Evolutionary conservation across 92 coral and sea anemone species (phyloP).

Genomic region (Zoanthus solanderi): DNA sequence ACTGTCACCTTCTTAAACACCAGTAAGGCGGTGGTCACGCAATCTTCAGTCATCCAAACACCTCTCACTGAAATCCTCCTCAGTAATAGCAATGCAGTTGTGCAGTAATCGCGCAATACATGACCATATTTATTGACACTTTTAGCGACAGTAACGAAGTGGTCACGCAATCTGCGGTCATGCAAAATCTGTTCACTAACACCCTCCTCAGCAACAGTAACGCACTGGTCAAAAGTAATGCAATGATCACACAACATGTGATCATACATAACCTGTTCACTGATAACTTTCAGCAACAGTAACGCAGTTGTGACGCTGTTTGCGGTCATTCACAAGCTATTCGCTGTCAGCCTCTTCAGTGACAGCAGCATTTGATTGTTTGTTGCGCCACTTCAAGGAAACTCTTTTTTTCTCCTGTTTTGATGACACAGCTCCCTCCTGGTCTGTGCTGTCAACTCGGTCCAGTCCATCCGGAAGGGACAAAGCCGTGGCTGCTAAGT

Average conservation of each 20-base stretch:
- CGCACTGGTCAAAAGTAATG: no score
- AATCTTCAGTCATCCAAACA: no score
- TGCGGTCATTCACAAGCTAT: neutral
- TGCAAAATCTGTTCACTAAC: no score
- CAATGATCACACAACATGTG: neutral
- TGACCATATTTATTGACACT: no score
- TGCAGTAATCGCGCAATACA: no score
- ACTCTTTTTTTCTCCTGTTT: constrained; percentile 75
- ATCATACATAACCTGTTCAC: neutral
- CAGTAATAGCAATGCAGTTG: no score
- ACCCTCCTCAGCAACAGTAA: no score
- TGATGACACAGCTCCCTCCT: constrained; percentile 50
- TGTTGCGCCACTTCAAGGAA: constrained; percentile 82
- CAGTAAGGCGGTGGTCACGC: no score
- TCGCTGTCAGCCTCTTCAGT: constrained; percentile 48
- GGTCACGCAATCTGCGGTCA: no score
- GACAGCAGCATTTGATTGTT: constrained; percentile 46
- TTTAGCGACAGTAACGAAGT: no score
- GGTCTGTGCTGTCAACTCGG: constrained; percentile 63
- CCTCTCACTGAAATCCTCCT: no score
- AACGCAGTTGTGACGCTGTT: neutral
- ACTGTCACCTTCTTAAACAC: no score
- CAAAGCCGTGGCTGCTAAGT: constrained; percentile 68
- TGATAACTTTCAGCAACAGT: neutral
- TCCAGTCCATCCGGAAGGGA: constrained; percentile 95